Evolutionary conservation across 2,888 invertebrate genomes (phyloP).

Genomic region (Philonicus albiceps): DNA sequence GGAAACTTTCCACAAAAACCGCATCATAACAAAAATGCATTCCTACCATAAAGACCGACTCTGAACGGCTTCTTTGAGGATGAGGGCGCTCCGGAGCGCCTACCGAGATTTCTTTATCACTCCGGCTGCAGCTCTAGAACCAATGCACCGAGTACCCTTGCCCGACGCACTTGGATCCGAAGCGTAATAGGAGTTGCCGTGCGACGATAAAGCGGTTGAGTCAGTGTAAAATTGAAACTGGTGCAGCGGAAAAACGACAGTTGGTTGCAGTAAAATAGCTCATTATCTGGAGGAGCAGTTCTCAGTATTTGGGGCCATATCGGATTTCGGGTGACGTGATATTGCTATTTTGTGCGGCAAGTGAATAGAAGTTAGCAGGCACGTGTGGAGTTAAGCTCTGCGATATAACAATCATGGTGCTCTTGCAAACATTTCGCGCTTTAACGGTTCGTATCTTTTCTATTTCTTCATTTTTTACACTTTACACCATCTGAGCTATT

Average conservation of each 20-base stretch:
- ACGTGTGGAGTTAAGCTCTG: neutral
- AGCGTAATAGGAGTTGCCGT: neutral
- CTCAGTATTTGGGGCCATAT: neutral
- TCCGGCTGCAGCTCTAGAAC: neutral
- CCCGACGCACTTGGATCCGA: neutral
- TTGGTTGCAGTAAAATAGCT: neutral
- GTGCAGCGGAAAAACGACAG: neutral
- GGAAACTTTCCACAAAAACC: conserved; percentile 21
- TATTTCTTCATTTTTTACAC: neutral
- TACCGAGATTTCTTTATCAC: neutral
- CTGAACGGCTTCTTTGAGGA: neutral
- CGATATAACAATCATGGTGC: neutral
- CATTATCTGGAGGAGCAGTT: neutral
- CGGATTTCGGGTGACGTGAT: neutral
- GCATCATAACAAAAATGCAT: neutral
- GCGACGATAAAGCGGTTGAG: neutral
- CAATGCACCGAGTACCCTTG: neutral
- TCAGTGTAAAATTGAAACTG: neutral
- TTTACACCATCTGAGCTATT: neutral
- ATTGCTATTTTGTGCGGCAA: neutral
- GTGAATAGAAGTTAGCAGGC: neutral
- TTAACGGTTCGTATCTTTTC: neutral
- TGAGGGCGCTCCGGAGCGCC: neutral
- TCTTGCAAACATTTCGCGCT: neutral
- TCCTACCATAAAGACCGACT: neutral